Evolutionary conservation across 2,888 invertebrate genomes (phyloP), one percentile per base, ranked within the genome.

Genomic region (Brenthis daphne): DNA sequence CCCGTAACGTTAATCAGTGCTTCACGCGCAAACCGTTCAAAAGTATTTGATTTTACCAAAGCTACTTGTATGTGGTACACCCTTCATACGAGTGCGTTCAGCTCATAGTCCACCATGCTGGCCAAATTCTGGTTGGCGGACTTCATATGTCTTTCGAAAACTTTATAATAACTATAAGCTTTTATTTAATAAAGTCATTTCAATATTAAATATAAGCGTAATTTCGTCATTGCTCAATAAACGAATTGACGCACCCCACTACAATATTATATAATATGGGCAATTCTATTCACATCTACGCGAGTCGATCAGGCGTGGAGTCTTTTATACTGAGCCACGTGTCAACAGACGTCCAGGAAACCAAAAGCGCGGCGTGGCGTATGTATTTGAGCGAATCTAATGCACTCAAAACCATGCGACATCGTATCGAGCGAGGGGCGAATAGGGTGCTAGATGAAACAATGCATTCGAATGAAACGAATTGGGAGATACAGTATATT

Each of bases 281-380:
- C 88, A 91, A 92, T 92, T 88, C 90, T 81, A 88, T 92, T 91
- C 90, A 84, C 85, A 91, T 91, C 85, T 85, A 87, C 82, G 79
- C 68, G 77, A 85, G 81, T 82, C 80, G 86, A 89, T 92, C 90
- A 87, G 87, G 88, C 92, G 90, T 91, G 88, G 88, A 92, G 85
- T 86, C 87, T 89, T 91, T 92, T 90, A 86, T 90, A 88, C 88
- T 88, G 83, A 85, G 92, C 85, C 92, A 89, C 92, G 92, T 91
- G 92, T 82, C 87, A 81, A 77, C 82, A 87, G 79, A 76, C 87
- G 87, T 84, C 83, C 91, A 90, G 90, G 90, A 91, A 91, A 90
- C 90, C 87, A 79, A 79, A 76, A 77, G 83, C 80, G 77, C 75
- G 51, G 74, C 75, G 80, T 77, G 82, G 79, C 80, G 84, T 82